Evolutionary conservation across 2,797 vertebrate species (phyloP), one percentile per base, ranked within the genome.

Genomic region (Pantherophis vulpinus): DNA sequence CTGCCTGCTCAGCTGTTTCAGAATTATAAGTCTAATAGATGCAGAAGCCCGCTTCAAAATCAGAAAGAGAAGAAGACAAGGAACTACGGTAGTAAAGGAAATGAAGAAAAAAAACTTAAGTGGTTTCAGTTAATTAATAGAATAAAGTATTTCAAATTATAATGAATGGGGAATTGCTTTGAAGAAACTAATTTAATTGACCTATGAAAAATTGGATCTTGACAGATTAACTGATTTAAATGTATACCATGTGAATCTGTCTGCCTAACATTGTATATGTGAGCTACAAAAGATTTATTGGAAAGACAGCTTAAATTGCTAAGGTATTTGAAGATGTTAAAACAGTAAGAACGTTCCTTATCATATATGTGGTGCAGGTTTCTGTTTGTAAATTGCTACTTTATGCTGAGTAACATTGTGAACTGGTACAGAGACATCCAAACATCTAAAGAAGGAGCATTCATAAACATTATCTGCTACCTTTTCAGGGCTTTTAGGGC

Each of bases 401-500:
- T 37, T 13, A 83, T 60, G 56, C 32, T 86, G 8, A 66, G 25
- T 47, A 14, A 23, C 61, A 87, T n/a, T 87, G 23, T 70, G 32
- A 83, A 61, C 13, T 3, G 6, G 20, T 47, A 51, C 10, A 60
- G 13, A 42, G 14, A 83, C 56, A 89, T 16, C 55, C 20, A 92
- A 47, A 32, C 66, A 25, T 54, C 29, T 29, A 27, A 1, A 63
- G 47, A 91, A 92, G n/a, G 7, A 92, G 7, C 32, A 79, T 23
- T 66, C 12, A 2, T 92, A 89, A 93, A 83, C 20, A 47, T 83
- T 25, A 29, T 95, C 92, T 93, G 94, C 18, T 95, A 99, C 99
- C 98, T 99, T 97, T 98, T 99, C 93, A 99, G 96, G 0, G 98
- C 99, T 58, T 99, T 98, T 96, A 99, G 97, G 0, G 99, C 98